Evolutionary conservation across 2,797 vertebrate species (phyloP).

Genomic region (Coreius guichenoti): DNA sequence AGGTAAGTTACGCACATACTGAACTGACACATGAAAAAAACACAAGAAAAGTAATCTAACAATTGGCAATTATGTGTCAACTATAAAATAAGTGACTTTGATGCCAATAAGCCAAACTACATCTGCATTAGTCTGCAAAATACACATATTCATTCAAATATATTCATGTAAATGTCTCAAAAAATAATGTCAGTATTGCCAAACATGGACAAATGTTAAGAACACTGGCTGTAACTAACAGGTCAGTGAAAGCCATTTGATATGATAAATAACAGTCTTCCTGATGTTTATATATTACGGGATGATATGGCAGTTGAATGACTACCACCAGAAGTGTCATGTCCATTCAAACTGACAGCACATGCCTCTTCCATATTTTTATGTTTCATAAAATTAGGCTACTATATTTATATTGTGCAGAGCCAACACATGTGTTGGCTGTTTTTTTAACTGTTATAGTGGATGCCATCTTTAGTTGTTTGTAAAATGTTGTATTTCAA

Average conservation of each 20-base stretch:
- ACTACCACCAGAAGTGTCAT: neutral
- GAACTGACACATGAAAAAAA: neutral
- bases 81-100: neutral
- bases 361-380: neutral
- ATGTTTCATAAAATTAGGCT: neutral
- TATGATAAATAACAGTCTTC: neutral
- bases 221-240: neutral
- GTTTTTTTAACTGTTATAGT: neutral
- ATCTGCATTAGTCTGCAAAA: neutral
- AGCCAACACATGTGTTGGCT: neutral
- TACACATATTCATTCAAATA: neutral
- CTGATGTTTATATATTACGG: neutral
- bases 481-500: too few relatives aligned
- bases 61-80: neutral
- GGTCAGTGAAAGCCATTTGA: neutral
- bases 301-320: neutral
- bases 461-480: neutral
- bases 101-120: neutral
- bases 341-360: neutral
- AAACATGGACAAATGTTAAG: neutral
- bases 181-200: neutral
- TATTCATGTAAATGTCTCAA: neutral
- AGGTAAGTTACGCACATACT: neutral
- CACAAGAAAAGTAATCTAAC: neutral
- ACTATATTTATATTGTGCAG: neutral